Evolutionary conservation across 2,888 invertebrate genomes (phyloP).

Genomic region (Pyrrhia umbra): DNA sequence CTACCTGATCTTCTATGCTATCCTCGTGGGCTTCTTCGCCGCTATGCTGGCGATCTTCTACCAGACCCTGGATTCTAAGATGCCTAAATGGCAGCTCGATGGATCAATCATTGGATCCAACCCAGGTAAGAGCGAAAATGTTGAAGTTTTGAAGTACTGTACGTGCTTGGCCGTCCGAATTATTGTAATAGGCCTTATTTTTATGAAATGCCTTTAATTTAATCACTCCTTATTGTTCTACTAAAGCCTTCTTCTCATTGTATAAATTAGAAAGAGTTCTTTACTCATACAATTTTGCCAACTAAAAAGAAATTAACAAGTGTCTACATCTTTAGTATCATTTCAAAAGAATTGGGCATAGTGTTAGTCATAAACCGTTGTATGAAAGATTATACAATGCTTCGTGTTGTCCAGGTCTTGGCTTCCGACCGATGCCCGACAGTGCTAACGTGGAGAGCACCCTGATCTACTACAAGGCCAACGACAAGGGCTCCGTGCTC

Average conservation of each 20-base stretch:
- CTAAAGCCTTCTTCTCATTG: too few relatives aligned
- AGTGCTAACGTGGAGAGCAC: slow-evolving; percentile 97
- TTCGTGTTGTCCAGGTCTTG: slow-evolving; percentile 93
- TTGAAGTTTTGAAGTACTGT: too few relatives aligned
- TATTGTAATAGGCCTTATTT: too few relatives aligned
- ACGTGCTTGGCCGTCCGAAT: too few relatives aligned
- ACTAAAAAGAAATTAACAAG: too few relatives aligned
- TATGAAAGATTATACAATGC: background rate
- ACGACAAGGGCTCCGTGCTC: slow-evolving; percentile 93
- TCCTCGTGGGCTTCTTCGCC: slow-evolving; percentile 98
- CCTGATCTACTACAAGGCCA: slow-evolving; percentile 97
- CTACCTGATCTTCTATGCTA: slow-evolving; percentile 98
- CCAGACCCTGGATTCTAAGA: slow-evolving; percentile 95
- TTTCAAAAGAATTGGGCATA: too few relatives aligned
- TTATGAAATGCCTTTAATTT: too few relatives aligned
- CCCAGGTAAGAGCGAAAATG: slow-evolving; percentile 92
- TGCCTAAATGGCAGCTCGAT: slow-evolving; percentile 97
- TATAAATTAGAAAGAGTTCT: too few relatives aligned
- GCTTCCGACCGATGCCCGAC: slow-evolving; percentile 98
- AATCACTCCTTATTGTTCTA: too few relatives aligned
- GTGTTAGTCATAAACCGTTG: too few relatives aligned
- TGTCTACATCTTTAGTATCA: too few relatives aligned
- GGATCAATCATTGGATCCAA: slow-evolving; percentile 97
- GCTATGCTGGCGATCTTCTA: slow-evolving; percentile 98
- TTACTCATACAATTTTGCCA: too few relatives aligned